Evolutionary conservation across 2,113 vertebrate species (phyloP), one percentile per base, ranked within the genome.

Genomic region (Tiliqua scincoides): DNA sequence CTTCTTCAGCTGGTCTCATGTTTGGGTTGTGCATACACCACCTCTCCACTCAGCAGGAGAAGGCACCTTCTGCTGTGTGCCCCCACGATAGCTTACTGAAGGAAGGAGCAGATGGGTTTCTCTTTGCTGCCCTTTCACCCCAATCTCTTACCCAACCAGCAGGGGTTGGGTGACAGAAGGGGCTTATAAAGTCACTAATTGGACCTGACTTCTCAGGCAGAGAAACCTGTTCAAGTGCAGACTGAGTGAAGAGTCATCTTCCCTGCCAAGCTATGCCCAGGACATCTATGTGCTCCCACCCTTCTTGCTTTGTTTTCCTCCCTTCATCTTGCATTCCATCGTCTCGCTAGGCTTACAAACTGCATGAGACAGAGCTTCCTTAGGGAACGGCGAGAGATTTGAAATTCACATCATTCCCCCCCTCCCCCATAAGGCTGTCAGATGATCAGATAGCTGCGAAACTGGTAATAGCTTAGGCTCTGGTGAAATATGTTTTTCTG

Each of bases 401-500:
- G 92, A 95, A 96, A 96, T 95, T 95, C 94, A 91, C 93, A 94
- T 95, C 94, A 94, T 91, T 92, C 91, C 40, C 88, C 90, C 93
- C 40, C 88, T 89, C 93, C 43, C 78, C 88, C 88, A 89, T 94
- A 95, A 94, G 91, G 90, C 93, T 96, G 95, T 96, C 95, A 96
- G 95, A 95, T 94, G 90, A 95, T 95, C 94, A 93, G 94, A 96
- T 94, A 94, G 91, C 91, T 27, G 89, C 94, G 92, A 89, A 95
- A 95, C 92, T 92, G 93, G 93, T 95, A 95, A 95, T 94, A 95
- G 95, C 92, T 95, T 94, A 92, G 93, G 90, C 94, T 95, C 89
- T 94, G 89, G 91, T 95, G 91, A 95, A 97, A 96, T 95, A 93
- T 92, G 93, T 93, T 95, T 96, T 95, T 95, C 91, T 93, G 92